Conservation (phyloP, 2,888 invertebrate species). For the Spilarctia lutea region DNA sequence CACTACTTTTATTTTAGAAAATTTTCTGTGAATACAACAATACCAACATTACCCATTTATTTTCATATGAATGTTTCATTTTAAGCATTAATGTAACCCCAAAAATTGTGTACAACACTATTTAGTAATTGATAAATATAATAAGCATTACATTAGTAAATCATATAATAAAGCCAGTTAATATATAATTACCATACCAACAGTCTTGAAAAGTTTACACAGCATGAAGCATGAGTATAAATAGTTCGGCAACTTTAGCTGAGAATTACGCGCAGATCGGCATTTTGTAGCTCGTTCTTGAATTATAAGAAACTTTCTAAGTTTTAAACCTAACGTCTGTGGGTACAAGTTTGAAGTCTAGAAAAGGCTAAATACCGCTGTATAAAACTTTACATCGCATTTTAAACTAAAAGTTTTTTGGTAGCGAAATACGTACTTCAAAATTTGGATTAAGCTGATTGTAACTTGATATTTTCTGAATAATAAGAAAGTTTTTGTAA, state of each 20-base stretch:
- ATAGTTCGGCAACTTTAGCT: not conserved
- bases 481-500: too few relatives aligned
- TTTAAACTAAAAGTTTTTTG: too few relatives aligned
- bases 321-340: not conserved
- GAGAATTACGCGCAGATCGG: not conserved
- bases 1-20: not conserved
- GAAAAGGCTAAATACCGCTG: not conserved
- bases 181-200: not conserved
- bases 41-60: not conserved
- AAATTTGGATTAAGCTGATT: too few relatives aligned
- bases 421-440: too few relatives aligned
- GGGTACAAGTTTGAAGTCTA: too few relatives aligned
- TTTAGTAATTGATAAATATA: not conserved
- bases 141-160: not conserved
- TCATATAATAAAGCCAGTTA: not conserved
- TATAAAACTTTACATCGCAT: too few relatives aligned
- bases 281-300: not conserved
- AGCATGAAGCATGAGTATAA: too few relatives aligned
- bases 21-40: not conserved
- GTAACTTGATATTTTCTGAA: not conserved
- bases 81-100: not conserved
- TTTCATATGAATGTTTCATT: not conserved
- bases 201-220: not conserved
- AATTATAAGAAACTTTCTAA: not conserved
- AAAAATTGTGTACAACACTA: not conserved